Evolutionary conservation across 2,113 vertebrate species (phyloP).

Genomic region (Rhizomys pruinosus): DNA sequence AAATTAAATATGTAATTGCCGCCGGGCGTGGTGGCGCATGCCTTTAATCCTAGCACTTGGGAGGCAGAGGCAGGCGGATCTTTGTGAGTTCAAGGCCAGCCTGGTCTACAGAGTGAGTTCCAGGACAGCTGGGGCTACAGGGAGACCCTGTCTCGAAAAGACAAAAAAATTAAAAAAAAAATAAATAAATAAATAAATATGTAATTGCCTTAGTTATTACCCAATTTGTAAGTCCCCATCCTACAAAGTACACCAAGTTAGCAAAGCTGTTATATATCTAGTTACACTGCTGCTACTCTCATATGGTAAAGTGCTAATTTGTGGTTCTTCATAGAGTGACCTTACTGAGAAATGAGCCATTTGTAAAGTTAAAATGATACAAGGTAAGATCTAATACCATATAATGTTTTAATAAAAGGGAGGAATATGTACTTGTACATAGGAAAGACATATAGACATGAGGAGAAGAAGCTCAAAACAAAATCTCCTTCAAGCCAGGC

Average conservation of each 20-base stretch:
- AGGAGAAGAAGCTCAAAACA: background rate
- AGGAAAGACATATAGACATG: background rate
- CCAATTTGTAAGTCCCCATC: background rate
- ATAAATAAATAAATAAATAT: too few relatives aligned
- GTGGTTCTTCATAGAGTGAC: too few relatives aligned
- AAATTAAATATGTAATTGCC: background rate
- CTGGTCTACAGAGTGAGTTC: too few relatives aligned
- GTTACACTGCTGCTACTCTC: background rate
- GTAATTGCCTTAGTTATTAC: background rate
- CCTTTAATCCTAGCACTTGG: too few relatives aligned
- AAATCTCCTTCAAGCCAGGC: too few relatives aligned
- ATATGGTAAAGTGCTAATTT: background rate
- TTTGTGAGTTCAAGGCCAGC: too few relatives aligned
- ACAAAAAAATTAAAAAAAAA: too few relatives aligned
- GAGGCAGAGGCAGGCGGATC: too few relatives aligned
- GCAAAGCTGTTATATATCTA: background rate
- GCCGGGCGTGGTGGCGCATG: too few relatives aligned
- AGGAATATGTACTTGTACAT: background rate
- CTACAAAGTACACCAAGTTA: background rate
- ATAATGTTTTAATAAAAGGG: background rate
- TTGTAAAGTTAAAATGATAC: background rate
- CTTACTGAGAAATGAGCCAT: background rate
- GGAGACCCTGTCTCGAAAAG: too few relatives aligned
- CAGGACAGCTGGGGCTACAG: too few relatives aligned
- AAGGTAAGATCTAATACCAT: background rate